phyloP scores from a whole-genome alignment of 2,797 vertebrate genomes.

The Mormyrus proboscirostris region DNA sequence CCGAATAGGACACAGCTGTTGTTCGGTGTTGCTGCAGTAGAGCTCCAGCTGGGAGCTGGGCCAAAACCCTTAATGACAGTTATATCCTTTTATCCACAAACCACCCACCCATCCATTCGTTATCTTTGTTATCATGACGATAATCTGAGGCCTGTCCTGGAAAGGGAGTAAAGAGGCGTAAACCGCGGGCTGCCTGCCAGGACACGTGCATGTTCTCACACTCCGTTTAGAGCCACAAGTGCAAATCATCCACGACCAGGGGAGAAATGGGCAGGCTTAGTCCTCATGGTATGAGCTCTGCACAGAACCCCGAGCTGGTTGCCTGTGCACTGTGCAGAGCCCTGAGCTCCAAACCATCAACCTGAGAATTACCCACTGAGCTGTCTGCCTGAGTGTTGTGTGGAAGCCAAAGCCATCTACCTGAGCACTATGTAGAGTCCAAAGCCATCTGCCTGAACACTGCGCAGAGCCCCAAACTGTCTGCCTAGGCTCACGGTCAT shows the following conservation, averaged over 20 bases:
- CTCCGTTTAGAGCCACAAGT: not conserved
- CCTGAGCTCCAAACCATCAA: not conserved
- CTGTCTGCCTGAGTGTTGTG: not conserved
- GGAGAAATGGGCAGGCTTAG: not conserved
- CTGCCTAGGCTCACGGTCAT: not conserved
- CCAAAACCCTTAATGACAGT: not conserved
- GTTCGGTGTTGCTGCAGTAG: not conserved
- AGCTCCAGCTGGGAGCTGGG: not conserved
- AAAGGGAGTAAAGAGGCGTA: not conserved
- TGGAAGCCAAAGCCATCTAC: not conserved
- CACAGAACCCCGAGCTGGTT: not conserved
- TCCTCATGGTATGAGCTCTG: not conserved
- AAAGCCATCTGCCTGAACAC: not conserved
- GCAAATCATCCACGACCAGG: not conserved
- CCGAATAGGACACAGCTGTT: not conserved
- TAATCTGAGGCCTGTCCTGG: not conserved
- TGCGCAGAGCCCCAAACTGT: not conserved
- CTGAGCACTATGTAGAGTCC: not conserved
- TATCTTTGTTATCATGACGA: not conserved
- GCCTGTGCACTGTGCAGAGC: not conserved
- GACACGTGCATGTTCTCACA: not conserved
- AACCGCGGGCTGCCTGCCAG: not conserved
- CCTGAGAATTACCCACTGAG: not conserved
- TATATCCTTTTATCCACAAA: not conserved
- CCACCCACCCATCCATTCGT: not conserved